A percentile compares a stretch with the other conserved stretches of the same genome.
phyloP scores from a whole-genome alignment of 2,797 vertebrate species.

The Takifugu rubripes region DNA sequence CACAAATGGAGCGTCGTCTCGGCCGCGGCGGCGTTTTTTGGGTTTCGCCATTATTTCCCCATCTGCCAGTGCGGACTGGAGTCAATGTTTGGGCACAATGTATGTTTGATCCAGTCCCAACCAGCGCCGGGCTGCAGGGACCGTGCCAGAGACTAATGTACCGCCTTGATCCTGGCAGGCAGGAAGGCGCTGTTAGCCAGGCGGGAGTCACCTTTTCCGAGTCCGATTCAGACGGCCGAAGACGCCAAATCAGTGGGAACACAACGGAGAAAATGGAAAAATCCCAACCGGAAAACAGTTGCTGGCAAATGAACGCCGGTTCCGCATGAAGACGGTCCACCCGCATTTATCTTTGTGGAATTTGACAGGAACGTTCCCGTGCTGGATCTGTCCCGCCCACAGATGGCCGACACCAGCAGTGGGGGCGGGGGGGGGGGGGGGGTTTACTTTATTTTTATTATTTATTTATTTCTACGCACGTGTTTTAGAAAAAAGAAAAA shows the following conservation, averaged over 20 bases:
- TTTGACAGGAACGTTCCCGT: background rate
- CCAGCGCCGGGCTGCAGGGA: constrained; percentile 45
- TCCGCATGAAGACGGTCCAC: too few relatives aligned
- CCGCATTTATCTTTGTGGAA: too few relatives aligned
- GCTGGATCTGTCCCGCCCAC: background rate
- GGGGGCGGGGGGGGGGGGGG: too few relatives aligned
- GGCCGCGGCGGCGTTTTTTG: constrained; percentile 11
- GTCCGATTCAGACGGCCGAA: constrained; percentile 57
- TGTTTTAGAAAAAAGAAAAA: too few relatives aligned
- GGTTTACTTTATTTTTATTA: too few relatives aligned
- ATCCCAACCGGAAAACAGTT: constrained; percentile 17
- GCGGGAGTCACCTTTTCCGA: constrained; percentile 63
- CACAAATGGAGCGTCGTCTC: background rate
- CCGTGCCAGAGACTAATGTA: constrained; percentile 44
- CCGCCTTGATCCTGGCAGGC: constrained; percentile 66
- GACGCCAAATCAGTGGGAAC: constrained; percentile 60
- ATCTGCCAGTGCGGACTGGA: constrained; percentile 11
- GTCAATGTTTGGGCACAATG: constrained; percentile 41
- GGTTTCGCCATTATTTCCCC: constrained; percentile 18
- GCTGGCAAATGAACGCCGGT: too few relatives aligned
- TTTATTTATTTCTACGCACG: too few relatives aligned
- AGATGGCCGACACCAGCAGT: too few relatives aligned
- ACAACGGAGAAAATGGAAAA: constrained; percentile 54
- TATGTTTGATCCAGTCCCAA: constrained; percentile 42
- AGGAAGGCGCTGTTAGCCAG: constrained; percentile 58